Base-by-base conservation (phyloP, 2,797 vertebrate genomes). In the Aphelocoma californica region DNA sequence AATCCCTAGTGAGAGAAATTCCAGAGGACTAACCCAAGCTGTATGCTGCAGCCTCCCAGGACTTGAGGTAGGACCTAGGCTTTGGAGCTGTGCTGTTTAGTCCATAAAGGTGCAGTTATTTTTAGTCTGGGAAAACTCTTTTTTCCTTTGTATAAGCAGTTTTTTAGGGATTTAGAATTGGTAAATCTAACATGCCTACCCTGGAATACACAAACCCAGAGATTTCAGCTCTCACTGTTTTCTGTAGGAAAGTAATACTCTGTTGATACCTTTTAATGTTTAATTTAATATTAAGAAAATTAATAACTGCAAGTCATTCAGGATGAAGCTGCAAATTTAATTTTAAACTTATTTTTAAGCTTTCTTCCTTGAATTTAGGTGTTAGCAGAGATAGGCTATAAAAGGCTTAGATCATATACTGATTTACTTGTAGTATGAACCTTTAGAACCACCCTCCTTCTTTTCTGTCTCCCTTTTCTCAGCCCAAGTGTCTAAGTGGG, bases 171-270 rank as follows among this genome's bases (percentile, higher is more conserved):
- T 72, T 87, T 42, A 13, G 56, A 66, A 32, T 4, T 67, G 47
- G 4, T 71, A 42, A 81, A 66, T 51, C 26, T 87, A 48, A 44
- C 18, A 40, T 53, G 17, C 9, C 38, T 67, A 9, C 42, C 16
- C 40, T 7, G 2, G 18, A 56, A 67, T 42, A 31, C 24, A 18
- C 3, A 19, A 51, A 73, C 2, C 4, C 58, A 47, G n/a, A 77
- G 20, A 29, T 15, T 62, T 80, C 0, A 0, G 1, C 26, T 70
- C 1, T 47, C 23, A 2, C 32, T 60, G 40, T 54, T 81, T 88
- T 71, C 38, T 69, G 18, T 25, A 48, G n/a, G 25, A 79, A 26
- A 70, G 28, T 31, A 56, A 77, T 8, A 25, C 15, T 66, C 13
- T 67, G 26, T 42, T 54, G 57, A 32, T 75, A 53, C 12, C 4